Evolutionary conservation across 2,797 vertebrate genomes (phyloP).

Genomic region (Halcyon leucocephala): DNA sequence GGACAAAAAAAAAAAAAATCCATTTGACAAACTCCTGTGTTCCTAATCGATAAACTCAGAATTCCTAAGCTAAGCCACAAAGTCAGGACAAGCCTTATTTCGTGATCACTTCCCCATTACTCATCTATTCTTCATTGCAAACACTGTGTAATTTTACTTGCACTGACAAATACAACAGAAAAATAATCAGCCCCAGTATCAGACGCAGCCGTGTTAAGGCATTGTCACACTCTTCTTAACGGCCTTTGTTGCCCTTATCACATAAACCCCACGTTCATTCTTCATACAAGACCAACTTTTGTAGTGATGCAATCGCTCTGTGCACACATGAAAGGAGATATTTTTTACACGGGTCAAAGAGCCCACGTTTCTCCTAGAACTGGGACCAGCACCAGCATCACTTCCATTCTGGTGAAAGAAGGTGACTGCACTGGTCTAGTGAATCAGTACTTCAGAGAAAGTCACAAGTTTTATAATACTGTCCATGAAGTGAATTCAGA

Average conservation of each 20-base stretch:
- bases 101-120: background rate
- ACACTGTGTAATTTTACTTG: background rate
- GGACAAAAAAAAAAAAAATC: background rate
- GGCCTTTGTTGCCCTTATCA: background rate
- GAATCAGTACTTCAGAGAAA: background rate
- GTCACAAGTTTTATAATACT: background rate
- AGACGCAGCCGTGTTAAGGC: fast-evolving
- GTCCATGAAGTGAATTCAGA: background rate
- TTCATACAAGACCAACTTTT: background rate
- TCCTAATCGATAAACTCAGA: background rate
- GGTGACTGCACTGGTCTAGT: background rate
- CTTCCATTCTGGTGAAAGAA: background rate
- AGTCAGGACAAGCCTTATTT: background rate
- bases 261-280: background rate
- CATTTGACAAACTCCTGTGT: background rate
- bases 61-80: background rate
- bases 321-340: fast-evolving
- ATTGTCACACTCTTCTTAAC: background rate
- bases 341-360: background rate
- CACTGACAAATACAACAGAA: background rate
- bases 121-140: background rate
- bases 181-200: background rate
- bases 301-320: background rate
- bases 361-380: fast-evolving
- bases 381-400: background rate